Evolutionary conservation across 2,888 invertebrate genomes (phyloP).

Genomic region (Tholera decimalis): DNA sequence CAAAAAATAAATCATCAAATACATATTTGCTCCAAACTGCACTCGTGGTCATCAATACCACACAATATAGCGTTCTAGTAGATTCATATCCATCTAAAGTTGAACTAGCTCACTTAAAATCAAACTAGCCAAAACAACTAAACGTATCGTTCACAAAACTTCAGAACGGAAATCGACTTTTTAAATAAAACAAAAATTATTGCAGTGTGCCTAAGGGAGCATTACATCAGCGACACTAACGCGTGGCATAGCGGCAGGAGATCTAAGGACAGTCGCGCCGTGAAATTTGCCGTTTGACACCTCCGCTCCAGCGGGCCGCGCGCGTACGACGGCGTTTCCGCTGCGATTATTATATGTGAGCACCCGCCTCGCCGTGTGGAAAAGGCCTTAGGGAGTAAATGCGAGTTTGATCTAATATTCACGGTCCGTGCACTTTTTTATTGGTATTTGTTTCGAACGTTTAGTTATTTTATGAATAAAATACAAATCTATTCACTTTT

Average conservation of each 20-base stretch:
- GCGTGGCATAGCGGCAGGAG: slow-evolving; percentile 73
- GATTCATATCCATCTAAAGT: background rate
- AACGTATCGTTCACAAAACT: slow-evolving; percentile 22
- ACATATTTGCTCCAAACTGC: no score
- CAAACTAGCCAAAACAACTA: background rate
- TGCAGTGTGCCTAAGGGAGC: slow-evolving; percentile 64
- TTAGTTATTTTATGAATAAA: slow-evolving; percentile 27
- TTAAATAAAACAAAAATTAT: slow-evolving; percentile 63
- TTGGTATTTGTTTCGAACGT: slow-evolving; percentile 25
- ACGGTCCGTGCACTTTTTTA: slow-evolving; percentile 39
- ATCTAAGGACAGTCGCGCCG: slow-evolving; percentile 76
- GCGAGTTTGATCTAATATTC: slow-evolving; percentile 65
- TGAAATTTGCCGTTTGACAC: slow-evolving; percentile 86
- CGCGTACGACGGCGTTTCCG: slow-evolving; percentile 75
- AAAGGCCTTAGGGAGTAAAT: slow-evolving; percentile 69
- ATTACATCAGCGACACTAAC: slow-evolving; percentile 69
- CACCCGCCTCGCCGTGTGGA: slow-evolving; percentile 69
- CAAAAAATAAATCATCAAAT: background rate
- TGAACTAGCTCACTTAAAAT: slow-evolving; percentile 3
- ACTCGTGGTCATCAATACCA: background rate
- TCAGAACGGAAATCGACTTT: slow-evolving; percentile 37
- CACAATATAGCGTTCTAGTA: background rate
- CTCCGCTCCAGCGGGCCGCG: slow-evolving; percentile 76
- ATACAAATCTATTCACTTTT: no score
- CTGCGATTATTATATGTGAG: slow-evolving; percentile 76